Evolutionary conservation across 2,113 vertebrate genomes (phyloP).

Genomic region (Rhizomys pruinosus): DNA sequence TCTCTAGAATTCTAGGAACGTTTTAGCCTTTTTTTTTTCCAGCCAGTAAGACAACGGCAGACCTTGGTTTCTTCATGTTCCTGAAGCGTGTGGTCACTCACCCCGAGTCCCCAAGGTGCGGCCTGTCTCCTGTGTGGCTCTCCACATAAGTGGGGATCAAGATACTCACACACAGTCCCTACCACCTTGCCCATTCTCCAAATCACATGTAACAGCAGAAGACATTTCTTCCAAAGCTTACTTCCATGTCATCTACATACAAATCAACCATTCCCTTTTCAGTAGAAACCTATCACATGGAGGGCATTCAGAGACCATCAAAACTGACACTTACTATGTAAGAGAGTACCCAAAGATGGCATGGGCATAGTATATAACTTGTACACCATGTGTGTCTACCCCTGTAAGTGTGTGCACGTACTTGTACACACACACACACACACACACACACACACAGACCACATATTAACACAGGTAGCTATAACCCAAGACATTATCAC

Average conservation of each 20-base stretch:
- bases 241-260: background rate
- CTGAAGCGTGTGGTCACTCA: background rate
- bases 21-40: background rate
- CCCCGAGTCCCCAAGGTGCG: background rate
- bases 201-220: background rate
- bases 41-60: background rate
- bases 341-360: background rate
- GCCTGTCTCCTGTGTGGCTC: background rate
- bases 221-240: background rate
- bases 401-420: background rate
- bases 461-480: no score
- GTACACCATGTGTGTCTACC: background rate
- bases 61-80: background rate
- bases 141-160: no score
- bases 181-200: background rate
- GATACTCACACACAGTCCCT: background rate
- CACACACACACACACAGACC: fast-evolving
- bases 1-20: background rate
- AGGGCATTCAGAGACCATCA: background rate
- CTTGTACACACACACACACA: background rate
- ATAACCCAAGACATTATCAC: background rate
- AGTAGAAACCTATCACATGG: background rate
- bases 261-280: background rate
- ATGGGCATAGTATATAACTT: background rate
- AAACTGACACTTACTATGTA: background rate